A percentile compares a stretch with the other conserved stretches of the same genome.
Conservation (phyloP, 1,140 invertebrate species). For the Whitmania pigra region DNA sequence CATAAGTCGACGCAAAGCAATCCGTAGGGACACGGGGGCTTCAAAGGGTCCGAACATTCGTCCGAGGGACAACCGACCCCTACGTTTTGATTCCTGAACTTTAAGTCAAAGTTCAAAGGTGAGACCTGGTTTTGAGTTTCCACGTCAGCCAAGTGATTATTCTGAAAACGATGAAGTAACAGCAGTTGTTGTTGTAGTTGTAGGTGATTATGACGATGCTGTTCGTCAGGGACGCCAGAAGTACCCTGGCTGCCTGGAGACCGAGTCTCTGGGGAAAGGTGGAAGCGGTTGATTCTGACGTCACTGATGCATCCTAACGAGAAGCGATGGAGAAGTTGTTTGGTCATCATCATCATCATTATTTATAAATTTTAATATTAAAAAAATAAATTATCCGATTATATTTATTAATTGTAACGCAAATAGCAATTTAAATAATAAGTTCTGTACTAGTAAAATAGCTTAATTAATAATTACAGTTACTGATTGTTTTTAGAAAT, state of each 20-base stretch:
- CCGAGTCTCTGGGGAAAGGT: not conserved
- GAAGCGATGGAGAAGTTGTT: not conserved
- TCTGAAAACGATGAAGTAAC: too few relatives aligned
- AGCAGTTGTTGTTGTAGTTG: slow-evolving; percentile 7
- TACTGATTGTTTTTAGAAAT: too few relatives aligned
- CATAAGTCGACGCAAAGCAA: slow-evolving; percentile 90
- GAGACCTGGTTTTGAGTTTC: not conserved
- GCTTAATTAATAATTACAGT: too few relatives aligned
- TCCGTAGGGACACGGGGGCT: slow-evolving; percentile 11
- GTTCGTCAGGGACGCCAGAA: not conserved
- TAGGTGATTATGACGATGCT: not conserved
- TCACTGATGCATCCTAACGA: slow-evolving; percentile 1
- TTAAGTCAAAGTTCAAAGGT: not conserved
- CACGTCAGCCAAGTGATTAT: too few relatives aligned
- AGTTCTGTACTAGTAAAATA: too few relatives aligned
- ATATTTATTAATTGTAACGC: too few relatives aligned
- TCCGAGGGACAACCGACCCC: slow-evolving; percentile 5
- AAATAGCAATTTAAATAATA: too few relatives aligned
- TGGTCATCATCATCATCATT: not conserved
- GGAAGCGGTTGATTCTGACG: not conserved
- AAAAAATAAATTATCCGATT: too few relatives aligned
- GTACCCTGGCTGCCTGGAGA: not conserved
- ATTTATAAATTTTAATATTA: too few relatives aligned
- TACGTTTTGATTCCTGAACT: slow-evolving; percentile 11
- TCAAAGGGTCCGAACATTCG: not conserved